Evolutionary conservation across 2,888 invertebrate genomes (phyloP).

Genomic region (Caenorhabditis sp.): DNA sequence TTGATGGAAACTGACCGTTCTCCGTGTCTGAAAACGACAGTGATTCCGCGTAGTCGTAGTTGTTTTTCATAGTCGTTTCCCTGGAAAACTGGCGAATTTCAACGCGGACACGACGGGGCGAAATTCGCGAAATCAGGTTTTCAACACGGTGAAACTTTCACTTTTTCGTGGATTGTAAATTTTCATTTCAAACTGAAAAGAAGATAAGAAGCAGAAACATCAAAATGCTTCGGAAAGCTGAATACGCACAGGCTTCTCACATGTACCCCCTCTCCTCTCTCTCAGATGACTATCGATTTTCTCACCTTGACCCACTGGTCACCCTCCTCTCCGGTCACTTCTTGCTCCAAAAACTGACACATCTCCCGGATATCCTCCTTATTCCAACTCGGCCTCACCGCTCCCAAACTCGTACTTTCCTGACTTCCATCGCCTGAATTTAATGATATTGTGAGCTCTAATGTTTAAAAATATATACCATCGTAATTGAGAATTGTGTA

Average conservation of each 20-base stretch:
- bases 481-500: conserved; percentile 32
- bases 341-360: conserved; percentile 72
- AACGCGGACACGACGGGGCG: too few relatives aligned
- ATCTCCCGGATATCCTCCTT: conserved; percentile 60
- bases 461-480: not conserved
- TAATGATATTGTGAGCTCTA: not conserved
- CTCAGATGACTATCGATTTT: too few relatives aligned
- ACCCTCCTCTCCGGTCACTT: conserved; percentile 67
- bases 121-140: too few relatives aligned
- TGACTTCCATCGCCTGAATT: conserved; percentile 1
- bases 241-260: too few relatives aligned
- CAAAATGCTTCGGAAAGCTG: too few relatives aligned
- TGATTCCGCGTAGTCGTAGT: conserved; percentile 61
- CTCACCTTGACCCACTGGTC: conserved; percentile 43
- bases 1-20: conserved; percentile 63
- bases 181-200: not conserved
- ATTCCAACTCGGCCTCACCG: conserved; percentile 12
- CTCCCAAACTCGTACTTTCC: not conserved
- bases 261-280: too few relatives aligned
- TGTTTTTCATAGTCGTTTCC: conserved; percentile 53
- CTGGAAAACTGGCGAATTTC: conserved; percentile 15
- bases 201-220: too few relatives aligned
- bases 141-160: too few relatives aligned
- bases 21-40: conserved; percentile 70
- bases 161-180: too few relatives aligned